Evolutionary conservation across 2,113 vertebrate species (phyloP).

Genomic region (Sceloporus undulatus): DNA sequence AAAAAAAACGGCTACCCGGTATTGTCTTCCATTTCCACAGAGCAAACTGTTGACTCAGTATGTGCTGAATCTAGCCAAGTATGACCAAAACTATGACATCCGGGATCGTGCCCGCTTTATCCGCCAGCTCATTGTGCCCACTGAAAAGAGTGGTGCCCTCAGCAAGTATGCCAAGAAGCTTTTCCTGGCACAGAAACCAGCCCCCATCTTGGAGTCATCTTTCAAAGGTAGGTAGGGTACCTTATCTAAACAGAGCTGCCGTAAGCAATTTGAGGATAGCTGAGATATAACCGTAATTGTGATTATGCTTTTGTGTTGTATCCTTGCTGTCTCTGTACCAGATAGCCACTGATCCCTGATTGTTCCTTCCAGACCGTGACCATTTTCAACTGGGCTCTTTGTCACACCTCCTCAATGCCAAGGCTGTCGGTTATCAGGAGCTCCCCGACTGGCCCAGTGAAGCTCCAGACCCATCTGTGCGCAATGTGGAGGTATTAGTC

Average conservation of each 20-base stretch:
- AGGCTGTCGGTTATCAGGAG: slow-evolving; percentile 97
- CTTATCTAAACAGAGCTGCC: background rate
- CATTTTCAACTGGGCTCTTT: slow-evolving; percentile 97
- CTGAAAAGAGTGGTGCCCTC: slow-evolving; percentile 93
- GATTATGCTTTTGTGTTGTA: too few species aligned
- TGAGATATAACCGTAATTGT: too few species aligned
- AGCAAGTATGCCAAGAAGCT: slow-evolving; percentile 98
- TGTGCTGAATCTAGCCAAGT: slow-evolving; percentile 97
- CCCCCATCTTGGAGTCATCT: slow-evolving; percentile 94
- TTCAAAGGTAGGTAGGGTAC: slow-evolving; percentile 90
- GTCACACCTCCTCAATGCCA: slow-evolving; percentile 95
- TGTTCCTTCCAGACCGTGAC: slow-evolving; percentile 85
- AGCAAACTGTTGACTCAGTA: slow-evolving; percentile 97
- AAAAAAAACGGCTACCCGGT: background rate
- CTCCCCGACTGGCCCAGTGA: slow-evolving; percentile 95
- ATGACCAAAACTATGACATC: slow-evolving; percentile 98
- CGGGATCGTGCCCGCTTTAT: slow-evolving; percentile 96
- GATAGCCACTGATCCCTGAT: background rate
- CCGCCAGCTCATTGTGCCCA: slow-evolving; percentile 96
- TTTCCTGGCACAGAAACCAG: slow-evolving; percentile 96
- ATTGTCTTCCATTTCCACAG: background rate
- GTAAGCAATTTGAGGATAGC: background rate
- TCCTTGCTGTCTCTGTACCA: background rate
- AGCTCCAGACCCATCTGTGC: slow-evolving; percentile 96
- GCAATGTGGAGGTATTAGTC: slow-evolving; percentile 92